These are phyloP conservation scores for Tanypteryx hageni DNA, from an alignment of 2,888 invertebrate species.

Conservation along the genomic window DNA sequence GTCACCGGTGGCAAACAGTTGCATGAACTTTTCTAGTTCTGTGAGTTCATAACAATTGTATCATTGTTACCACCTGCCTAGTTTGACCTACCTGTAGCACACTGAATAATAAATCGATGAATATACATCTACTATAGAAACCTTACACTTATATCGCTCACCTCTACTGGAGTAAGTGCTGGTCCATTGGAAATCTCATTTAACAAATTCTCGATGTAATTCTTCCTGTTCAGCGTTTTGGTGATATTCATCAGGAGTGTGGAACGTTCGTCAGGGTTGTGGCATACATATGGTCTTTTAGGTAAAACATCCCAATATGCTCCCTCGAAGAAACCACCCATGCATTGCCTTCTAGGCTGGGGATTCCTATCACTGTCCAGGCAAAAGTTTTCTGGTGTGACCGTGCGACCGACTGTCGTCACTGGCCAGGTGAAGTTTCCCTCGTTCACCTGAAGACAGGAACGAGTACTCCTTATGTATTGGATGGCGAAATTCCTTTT, in stretches of 20 bases:
- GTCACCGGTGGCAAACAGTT: no score
- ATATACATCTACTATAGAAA: no score
- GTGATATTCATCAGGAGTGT: conserved; percentile 10
- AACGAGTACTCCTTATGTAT: conserved; percentile 65
- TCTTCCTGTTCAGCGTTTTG: not conserved
- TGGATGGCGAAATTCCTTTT: not conserved
- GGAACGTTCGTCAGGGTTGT: not conserved
- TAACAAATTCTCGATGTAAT: not conserved
- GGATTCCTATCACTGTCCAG: conserved; percentile 43
- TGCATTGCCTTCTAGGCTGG: conserved; percentile 50
- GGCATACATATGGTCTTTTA: not conserved
- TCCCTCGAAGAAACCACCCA: conserved; percentile 66
- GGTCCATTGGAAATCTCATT: not conserved
- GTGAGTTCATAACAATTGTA: no score
- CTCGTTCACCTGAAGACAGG: conserved; percentile 52
- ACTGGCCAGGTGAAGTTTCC: conserved; percentile 64
- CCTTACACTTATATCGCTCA: not conserved
- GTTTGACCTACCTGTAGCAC: not conserved
- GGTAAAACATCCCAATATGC: conserved; percentile 65
- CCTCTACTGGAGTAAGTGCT: conserved; percentile 13
- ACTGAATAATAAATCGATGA: not conserved
- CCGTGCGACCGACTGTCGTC: conserved; percentile 54
- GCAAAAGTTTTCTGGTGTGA: conserved; percentile 61
- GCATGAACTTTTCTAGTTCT: no score
- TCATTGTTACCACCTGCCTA: no score